phyloP scores from a whole-genome alignment of 2,888 invertebrate genomes.

The Dione vanillae region DNA sequence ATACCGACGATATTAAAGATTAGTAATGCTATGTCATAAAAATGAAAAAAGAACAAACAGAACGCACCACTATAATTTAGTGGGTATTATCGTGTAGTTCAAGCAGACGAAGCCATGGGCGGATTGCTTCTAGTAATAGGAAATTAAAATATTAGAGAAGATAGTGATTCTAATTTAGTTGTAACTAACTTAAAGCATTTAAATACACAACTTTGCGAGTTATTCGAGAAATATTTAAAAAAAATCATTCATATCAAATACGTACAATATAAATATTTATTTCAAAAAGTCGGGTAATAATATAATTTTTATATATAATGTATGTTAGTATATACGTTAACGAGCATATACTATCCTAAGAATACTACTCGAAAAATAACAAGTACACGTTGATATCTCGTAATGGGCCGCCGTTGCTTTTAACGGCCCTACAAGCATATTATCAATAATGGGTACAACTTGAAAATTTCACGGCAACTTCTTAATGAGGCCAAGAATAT shows the following conservation, averaged over 20 bases:
- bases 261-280: background rate
- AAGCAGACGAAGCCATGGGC: too few relatives aligned
- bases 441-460: constrained; percentile 73
- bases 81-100: too few relatives aligned
- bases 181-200: background rate
- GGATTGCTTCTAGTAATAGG: too few relatives aligned
- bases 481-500: constrained; percentile 80
- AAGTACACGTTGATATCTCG: constrained; percentile 36
- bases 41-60: too few relatives aligned
- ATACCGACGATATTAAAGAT: too few relatives aligned
- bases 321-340: constrained; percentile 24
- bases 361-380: constrained; percentile 37
- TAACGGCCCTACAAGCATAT: constrained; percentile 53
- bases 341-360: constrained; percentile 28
- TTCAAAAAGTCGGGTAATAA: background rate
- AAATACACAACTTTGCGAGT: background rate
- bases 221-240: too few relatives aligned
- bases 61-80: too few relatives aligned
- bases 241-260: background rate
- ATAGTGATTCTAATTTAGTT: background rate
- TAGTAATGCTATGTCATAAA: too few relatives aligned
- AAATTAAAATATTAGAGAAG: too few relatives aligned
- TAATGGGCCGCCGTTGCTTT: constrained; percentile 42
- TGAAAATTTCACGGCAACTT: constrained; percentile 71
- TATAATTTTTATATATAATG: constrained; percentile 14